These are phyloP conservation scores for Crenichthys baileyi DNA, from an alignment of 2,797 vertebrate species.

Conservation along the genomic window DNA sequence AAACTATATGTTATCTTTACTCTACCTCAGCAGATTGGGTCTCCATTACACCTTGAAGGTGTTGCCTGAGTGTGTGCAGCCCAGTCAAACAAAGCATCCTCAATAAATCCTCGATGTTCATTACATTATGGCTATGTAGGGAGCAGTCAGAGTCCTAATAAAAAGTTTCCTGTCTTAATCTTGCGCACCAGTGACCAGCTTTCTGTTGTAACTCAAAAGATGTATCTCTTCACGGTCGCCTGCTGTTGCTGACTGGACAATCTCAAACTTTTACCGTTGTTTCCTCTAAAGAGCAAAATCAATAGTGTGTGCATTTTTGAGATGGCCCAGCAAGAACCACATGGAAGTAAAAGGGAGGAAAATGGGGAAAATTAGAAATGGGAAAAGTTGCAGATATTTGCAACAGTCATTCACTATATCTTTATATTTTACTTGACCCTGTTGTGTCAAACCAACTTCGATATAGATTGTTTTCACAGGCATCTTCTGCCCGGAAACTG, in stretches of 20 bases:
- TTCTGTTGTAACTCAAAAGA: conserved; percentile 50
- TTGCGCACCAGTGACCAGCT: conserved; percentile 51
- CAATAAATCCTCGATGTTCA: conserved; percentile 4
- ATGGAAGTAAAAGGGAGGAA: background rate
- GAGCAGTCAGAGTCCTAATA: conserved; percentile 45
- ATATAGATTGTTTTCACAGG: background rate
- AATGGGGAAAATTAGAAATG: background rate
- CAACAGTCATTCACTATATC: too few species aligned
- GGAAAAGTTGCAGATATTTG: background rate
- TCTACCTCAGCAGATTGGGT: background rate
- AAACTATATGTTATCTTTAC: background rate
- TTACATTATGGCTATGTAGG: background rate
- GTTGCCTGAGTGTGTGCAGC: conserved; percentile 29
- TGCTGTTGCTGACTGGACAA: conserved; percentile 58
- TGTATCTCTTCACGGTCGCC: conserved; percentile 32
- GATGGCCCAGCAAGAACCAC: background rate
- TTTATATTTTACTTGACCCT: background rate
- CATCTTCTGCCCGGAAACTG: too few species aligned
- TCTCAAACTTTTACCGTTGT: conserved; percentile 63
- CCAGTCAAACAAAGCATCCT: conserved; percentile 23
- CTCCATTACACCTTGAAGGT: too few species aligned
- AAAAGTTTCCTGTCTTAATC: conserved; percentile 54
- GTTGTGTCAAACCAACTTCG: background rate
- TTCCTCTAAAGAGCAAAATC: conserved; percentile 42
- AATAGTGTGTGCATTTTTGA: conserved; percentile 32